A percentile compares a stretch with the other conserved stretches of the same genome.
These are phyloP conservation scores for Plagiodera versicolora DNA, from an alignment of 2,888 invertebrate species.

Conservation along the genomic window DNA sequence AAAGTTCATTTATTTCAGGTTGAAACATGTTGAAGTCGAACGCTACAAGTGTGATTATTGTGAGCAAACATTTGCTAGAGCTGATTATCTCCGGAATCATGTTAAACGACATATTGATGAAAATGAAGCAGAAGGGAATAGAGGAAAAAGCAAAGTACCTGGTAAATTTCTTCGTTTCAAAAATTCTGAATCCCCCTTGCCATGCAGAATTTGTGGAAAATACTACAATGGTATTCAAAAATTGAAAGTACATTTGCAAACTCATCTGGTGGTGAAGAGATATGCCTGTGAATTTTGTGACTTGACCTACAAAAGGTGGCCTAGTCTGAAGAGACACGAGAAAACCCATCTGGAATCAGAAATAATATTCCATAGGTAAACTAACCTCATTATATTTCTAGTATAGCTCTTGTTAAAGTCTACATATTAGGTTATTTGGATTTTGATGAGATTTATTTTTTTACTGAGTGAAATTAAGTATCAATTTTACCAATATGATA, in stretches of 20 bases:
- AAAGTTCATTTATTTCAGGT: constrained; percentile 18
- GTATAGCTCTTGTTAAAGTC: too few species aligned
- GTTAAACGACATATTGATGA: constrained; percentile 22
- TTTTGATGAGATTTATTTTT: too few species aligned
- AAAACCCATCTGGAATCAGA: constrained; percentile 25
- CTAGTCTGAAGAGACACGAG: constrained; percentile 28
- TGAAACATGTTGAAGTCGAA: constrained; percentile 23
- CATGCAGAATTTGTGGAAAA: constrained; percentile 32
- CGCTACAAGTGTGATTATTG: constrained; percentile 27
- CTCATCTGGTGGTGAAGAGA: constrained; percentile 29
- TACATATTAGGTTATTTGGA: too few species aligned
- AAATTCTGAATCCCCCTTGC: constrained; percentile 26
- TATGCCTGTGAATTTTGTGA: constrained; percentile 30
- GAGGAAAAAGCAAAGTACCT: constrained; percentile 20
- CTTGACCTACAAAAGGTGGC: constrained; percentile 29
- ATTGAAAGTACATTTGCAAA: constrained; percentile 28
- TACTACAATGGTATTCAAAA: constrained; percentile 25
- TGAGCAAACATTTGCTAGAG: constrained; percentile 25
- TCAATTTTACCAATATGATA: too few species aligned
- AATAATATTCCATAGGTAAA: constrained; percentile 25
- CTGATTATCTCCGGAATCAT: constrained; percentile 29
- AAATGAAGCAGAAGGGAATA: constrained; percentile 12
- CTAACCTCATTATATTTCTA: too few species aligned
- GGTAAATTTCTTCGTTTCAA: constrained; percentile 31
- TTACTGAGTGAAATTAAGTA: too few species aligned